Evolutionary conservation across 2,113 vertebrate species (phyloP), one percentile per base, ranked within the genome.

Genomic region (Lota lota): DNA sequence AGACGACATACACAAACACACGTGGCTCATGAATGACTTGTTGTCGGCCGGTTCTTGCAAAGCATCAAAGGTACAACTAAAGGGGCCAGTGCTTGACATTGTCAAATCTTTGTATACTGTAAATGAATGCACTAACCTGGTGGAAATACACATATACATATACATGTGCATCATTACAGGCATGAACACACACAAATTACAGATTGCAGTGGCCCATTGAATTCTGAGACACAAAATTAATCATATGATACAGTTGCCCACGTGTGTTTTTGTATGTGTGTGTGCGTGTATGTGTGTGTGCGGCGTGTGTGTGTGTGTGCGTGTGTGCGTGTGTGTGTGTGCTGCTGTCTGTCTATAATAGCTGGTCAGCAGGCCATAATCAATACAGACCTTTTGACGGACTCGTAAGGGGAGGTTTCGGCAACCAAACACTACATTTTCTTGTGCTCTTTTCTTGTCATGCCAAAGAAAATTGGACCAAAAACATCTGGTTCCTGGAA

Each of bases 401-500:
- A 33, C 28, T 33, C 28, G 28, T 33, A 33, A 4, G 28, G 28
- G 28, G 28, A 33, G 28, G 28, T 33, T 33, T 33, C 28, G 7
- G 28, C 28, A 33, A 33, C 28, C 28, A 4, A 33, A 33, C 28
- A 33, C 28, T 33, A 33, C 28, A 6, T 33, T 33, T 33, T 33
- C 28, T 33, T 33, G 28, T 33, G 28, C 28, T 33, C 28, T 33
- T 33, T 33, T 33, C 28, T 33, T 33, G 4, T 33, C 28, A 33
- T 79, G 63, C 78, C 66, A 79, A 69, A 80, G 63, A 70, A 69
- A 83, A 82, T 60, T 33, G 61, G 63, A 68, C 57, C 57, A 57
- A 72, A 61, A 81, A 79, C 67, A 69, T 40, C 19, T 20, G 4
- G 75, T 85, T 87, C 72, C 80, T 69, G 74, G 73, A 80, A 76